Evolutionary conservation across 2,888 invertebrate genomes (phyloP), one percentile per base, ranked within the genome.

Genomic region (Pyrrhosoma nymphula): DNA sequence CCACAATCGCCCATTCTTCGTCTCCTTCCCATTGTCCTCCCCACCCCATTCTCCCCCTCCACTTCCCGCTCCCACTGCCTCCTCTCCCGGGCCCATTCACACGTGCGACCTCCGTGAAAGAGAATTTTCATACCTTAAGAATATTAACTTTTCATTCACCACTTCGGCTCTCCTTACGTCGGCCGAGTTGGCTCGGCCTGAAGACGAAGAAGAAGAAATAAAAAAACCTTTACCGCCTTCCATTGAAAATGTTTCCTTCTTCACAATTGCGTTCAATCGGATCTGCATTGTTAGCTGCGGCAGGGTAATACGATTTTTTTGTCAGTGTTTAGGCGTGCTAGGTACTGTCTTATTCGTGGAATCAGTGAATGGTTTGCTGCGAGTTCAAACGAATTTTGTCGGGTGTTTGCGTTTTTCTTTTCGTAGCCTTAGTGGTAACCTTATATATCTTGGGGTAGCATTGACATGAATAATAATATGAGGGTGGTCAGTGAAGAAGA

Each of bases 71-170:
- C 88, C 69, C 69, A 10, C 35, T 18, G 2, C n/a, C 47, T 39
- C 16, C 26, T 26, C 26, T 56, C 55, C 20, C 30, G 23, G 12
- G 89, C 55, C 47, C 56, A 82, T 82, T 82, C 82, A 82, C 82
- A 82, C 82, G 82, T 35, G 30, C 82, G 82, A 82, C 82, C 82
- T 82, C 82, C 82, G 82, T 35, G 82, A 26, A 82, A 82, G 82
- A 82, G 82, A 82, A 82, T 82, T 82, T 82, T 82, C 82, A 82
- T 82, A 82, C 82, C 82, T 82, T 35, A 16, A 82, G 35, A 82
- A 82, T 82, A 82, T 82, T 82, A 82, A 82, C 82, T 82, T 82
- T 35, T 82, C 82, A 82, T 82, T 82, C 82, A 82, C 82, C 82
- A 82, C 35, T 82, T 82, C 30, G 35, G 60, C 60, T 20, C 82